phyloP scores from a whole-genome alignment of 1,140 invertebrate genomes.

The Zaprionus camerounensis region DNA sequence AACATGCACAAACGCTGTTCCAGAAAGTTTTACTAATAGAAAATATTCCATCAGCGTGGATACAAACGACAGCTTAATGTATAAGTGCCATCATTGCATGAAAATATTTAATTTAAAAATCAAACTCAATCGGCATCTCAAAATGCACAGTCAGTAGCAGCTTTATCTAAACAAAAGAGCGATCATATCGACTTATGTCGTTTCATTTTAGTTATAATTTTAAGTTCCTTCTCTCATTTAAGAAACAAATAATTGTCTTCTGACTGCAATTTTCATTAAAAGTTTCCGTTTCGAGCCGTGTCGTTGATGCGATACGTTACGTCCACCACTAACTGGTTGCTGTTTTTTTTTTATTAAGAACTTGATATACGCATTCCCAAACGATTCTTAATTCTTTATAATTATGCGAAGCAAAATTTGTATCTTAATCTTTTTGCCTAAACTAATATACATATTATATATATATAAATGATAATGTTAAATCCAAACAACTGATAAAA shows the following conservation, averaged over 20 bases:
- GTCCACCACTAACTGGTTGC: not conserved
- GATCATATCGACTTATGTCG: not conserved
- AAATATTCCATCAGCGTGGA: slow-evolving; percentile 18
- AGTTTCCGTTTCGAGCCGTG: not conserved
- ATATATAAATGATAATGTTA: slow-evolving; percentile 34
- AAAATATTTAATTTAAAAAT: slow-evolving; percentile 68
- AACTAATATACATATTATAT: slow-evolving; percentile 32
- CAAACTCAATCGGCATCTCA: slow-evolving; percentile 71
- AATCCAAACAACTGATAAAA: slow-evolving; percentile 45
- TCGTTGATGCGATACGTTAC: not conserved
- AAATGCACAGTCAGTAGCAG: slow-evolving; percentile 37
- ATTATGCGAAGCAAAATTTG: slow-evolving; percentile 32
- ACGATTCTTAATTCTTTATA: slow-evolving; percentile 2
- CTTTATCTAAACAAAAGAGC: not conserved
- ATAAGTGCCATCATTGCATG: slow-evolving; percentile 58
- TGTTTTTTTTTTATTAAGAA: not conserved
- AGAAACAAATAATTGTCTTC: not conserved
- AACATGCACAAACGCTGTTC: not conserved
- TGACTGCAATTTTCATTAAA: not conserved
- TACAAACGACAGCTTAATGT: not conserved
- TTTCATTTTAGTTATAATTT: not conserved
- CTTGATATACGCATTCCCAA: slow-evolving; percentile 7
- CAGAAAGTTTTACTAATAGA: not conserved
- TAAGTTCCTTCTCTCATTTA: not conserved
- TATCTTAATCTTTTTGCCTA: slow-evolving; percentile 52